Base-by-base conservation (phyloP, 1,140 invertebrate species). In the Euborellia annulipes region DNA sequence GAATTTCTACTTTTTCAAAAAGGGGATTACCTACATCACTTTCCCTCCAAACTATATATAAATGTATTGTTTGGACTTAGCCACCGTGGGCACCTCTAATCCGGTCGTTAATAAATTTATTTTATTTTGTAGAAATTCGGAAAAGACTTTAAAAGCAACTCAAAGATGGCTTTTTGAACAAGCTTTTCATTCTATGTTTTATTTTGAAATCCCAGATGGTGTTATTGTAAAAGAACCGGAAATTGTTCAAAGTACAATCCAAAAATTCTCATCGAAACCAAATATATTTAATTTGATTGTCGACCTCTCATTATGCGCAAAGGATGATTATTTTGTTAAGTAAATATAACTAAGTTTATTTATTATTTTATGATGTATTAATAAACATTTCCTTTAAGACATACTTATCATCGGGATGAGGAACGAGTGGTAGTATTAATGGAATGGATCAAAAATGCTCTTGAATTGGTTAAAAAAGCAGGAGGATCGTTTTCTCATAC, bases 101-200 rank as follows among this genome's bases (percentile, higher is more conserved):
- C 16, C 39, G 17, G 20, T 8, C 34, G 21, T 43, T 9, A 14
- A 17, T 19, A 6, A n/a, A 23, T 7, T 34, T 27, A 9, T 52
- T 4, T 38, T 38, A 2, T 45, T 8, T 9, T 44, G 43, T 3
- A 34, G 44, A 14, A 19, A 52, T 21, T 41, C 52, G 39, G 16
- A 48, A 0, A 34, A 23, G 43, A 45, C 48, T 13, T 3, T 48
- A 4, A 44, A 30, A n/a, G 27, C 45, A 1, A 42, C 40, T 3
- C 53, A 57, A 45, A 27, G 52, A 42, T 59, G 58, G 58, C 16
- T 59, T 2, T 58, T 57, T 47, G 45, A 45, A 4, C 18, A 16
- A 1, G 37, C 41, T 7, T 42, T 53, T 0, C 41, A 47, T 17
- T 58, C 50, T 16, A 27, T 41, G 17, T 56, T 51, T 45, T 57